Evolutionary conservation across 2,797 vertebrate species (phyloP).

Genomic region (Trichosurus vulpecula): DNA sequence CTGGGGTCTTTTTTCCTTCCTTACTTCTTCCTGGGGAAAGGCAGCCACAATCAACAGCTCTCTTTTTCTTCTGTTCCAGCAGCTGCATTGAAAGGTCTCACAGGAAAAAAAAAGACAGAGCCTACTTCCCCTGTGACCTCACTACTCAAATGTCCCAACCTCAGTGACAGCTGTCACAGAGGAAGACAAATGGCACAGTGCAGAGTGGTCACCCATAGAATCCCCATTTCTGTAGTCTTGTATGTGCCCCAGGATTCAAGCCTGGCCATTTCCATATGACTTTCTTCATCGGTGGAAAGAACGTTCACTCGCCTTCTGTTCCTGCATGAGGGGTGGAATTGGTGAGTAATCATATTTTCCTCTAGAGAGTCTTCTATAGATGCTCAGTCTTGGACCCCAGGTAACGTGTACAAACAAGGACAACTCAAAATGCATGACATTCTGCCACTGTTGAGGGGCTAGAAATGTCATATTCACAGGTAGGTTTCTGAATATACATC

Average conservation of each 20-base stretch:
- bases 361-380: not conserved
- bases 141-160: not conserved
- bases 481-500: not conserved
- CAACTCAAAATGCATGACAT: not conserved
- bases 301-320: not conserved
- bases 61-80: not conserved
- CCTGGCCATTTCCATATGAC: not conserved
- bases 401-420: not conserved
- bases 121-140: not conserved
- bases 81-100: not conserved
- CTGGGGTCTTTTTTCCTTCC: no score
- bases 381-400: not conserved
- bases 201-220: not conserved
- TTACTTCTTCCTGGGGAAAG: not conserved
- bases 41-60: constrained; percentile 24
- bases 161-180: not conserved
- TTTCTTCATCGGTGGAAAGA: not conserved
- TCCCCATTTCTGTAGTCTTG: not conserved
- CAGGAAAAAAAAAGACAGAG: not conserved
- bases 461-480: not conserved
- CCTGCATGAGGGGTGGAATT: not conserved
- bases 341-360: not conserved
- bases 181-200: rapidly evolving
- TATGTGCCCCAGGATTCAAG: not conserved
- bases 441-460: not conserved